These are phyloP conservation scores for Drosophila virilis DNA, from an alignment of 1,140 invertebrate species.

Conservation along the genomic window DNA sequence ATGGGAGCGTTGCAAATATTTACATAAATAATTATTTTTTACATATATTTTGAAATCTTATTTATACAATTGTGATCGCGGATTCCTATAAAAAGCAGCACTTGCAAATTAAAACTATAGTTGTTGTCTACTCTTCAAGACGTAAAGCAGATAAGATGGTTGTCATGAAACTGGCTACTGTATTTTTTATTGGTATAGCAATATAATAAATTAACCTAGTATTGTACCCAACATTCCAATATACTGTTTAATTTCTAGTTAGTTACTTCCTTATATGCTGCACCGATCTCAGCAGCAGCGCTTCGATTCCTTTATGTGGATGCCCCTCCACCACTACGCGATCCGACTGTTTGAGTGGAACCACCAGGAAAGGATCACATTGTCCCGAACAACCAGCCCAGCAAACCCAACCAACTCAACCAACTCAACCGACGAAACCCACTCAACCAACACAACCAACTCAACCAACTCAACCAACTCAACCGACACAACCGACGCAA, in stretches of 20 bases:
- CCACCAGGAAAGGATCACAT: too few species aligned
- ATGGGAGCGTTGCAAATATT: too few species aligned
- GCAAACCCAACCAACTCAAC: neutral
- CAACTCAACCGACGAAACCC: neutral
- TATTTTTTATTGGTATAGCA: conserved; percentile 7
- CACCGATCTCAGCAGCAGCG: neutral
- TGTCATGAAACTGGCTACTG: conserved; percentile 20
- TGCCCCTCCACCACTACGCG: neutral
- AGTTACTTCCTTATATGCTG: neutral
- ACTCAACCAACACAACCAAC: neutral
- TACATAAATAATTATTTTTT: too few species aligned
- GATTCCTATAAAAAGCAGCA: conserved; percentile 7
- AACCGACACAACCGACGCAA: neutral
- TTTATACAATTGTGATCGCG: conserved; percentile 16
- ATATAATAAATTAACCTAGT: neutral
- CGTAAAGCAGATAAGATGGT: neutral
- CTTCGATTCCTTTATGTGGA: neutral
- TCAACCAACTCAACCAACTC: neutral
- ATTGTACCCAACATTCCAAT: neutral
- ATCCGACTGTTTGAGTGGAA: too few species aligned
- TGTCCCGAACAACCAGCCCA: neutral
- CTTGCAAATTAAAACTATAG: neutral
- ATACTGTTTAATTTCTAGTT: neutral
- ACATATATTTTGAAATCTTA: conserved; percentile 30
- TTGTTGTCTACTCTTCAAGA: conserved; percentile 1